phyloP scores from a whole-genome alignment of 2,888 invertebrate genomes.

The Oligia latruncula region DNA sequence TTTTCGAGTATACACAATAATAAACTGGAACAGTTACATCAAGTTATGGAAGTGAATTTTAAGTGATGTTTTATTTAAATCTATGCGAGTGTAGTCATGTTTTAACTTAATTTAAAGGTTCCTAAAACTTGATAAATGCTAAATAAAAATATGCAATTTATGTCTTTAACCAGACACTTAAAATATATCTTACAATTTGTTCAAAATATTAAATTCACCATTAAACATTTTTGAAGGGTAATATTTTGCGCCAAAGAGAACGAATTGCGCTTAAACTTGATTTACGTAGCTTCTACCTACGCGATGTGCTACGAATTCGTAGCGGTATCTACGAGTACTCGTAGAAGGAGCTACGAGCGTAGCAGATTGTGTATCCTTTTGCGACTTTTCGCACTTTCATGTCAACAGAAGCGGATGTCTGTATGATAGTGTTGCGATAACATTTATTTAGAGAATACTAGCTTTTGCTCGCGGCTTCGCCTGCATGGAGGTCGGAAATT shows the following conservation, averaged over 20 bases:
- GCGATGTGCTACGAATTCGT: conserved; percentile 65
- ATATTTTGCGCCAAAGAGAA: conserved; percentile 46
- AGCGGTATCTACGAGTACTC: conserved; percentile 59
- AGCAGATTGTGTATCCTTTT: conserved; percentile 24
- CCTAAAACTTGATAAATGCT: neutral
- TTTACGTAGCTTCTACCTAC: conserved; percentile 57
- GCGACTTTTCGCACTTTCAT: conserved; percentile 23
- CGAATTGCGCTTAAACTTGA: conserved; percentile 51
- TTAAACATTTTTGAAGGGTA: conserved; percentile 21
- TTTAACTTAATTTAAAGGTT: neutral
- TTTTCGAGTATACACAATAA: neutral
- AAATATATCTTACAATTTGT: conserved; percentile 1
- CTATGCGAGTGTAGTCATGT: neutral
- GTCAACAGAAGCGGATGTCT: neutral
- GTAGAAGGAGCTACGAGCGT: conserved; percentile 57
- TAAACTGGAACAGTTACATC: neutral
- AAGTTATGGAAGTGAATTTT: neutral
- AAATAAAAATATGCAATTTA: conserved; percentile 1
- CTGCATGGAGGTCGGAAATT: neutral
- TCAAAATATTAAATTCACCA: conserved; percentile 8
- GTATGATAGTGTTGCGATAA: neutral
- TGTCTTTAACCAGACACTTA: neutral
- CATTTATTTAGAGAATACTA: neutral
- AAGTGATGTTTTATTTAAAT: neutral
- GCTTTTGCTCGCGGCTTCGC: neutral